Evolutionary conservation across 2,797 vertebrate species (phyloP).

Genomic region (Hydrolagus colliei): DNA sequence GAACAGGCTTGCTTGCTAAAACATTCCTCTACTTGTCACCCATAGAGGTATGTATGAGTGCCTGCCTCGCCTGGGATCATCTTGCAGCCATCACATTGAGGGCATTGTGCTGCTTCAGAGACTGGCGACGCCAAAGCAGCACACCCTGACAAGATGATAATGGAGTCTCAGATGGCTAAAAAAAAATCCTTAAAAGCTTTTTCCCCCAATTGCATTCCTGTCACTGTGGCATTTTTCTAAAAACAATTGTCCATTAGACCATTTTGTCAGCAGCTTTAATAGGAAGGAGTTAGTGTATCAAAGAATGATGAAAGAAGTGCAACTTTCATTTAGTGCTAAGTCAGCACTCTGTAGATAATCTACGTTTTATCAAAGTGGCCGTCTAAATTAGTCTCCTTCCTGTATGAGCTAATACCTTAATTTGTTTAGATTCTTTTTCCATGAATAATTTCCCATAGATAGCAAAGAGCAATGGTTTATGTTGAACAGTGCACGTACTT

Average conservation of each 20-base stretch:
- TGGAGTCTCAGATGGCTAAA: constrained; percentile 42
- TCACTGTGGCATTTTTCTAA: constrained; percentile 41
- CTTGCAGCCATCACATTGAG: constrained; percentile 46
- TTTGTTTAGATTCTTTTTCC: constrained; percentile 36
- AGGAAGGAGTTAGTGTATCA: constrained; percentile 36
- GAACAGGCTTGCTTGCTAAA: constrained; percentile 35
- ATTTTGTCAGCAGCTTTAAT: constrained; percentile 38
- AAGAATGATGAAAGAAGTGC: constrained; percentile 40
- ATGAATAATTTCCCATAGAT: constrained; percentile 36
- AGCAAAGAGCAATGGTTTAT: constrained; percentile 27
- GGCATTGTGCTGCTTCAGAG: constrained; percentile 53
- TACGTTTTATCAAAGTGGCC: constrained; percentile 44
- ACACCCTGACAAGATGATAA: constrained; percentile 50
- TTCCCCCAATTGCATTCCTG: constrained; percentile 47
- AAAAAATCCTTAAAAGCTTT: constrained; percentile 47
- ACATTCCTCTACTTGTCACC: constrained; percentile 37
- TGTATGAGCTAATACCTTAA: constrained; percentile 45
- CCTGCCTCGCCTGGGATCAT: constrained; percentile 36
- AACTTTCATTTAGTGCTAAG: constrained; percentile 36
- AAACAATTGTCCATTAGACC: constrained; percentile 39
- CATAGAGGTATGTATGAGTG: constrained; percentile 34
- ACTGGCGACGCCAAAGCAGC: constrained; percentile 53
- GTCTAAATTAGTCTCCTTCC: constrained; percentile 44
- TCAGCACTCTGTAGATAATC: constrained; percentile 38
- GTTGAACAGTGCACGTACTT: constrained; percentile 30